Percentiles rank a stretch among this genome's conserved stretches.
phyloP scores from a whole-genome alignment of 1,140 invertebrate genomes.

The Drosophila bocki region DNA sequence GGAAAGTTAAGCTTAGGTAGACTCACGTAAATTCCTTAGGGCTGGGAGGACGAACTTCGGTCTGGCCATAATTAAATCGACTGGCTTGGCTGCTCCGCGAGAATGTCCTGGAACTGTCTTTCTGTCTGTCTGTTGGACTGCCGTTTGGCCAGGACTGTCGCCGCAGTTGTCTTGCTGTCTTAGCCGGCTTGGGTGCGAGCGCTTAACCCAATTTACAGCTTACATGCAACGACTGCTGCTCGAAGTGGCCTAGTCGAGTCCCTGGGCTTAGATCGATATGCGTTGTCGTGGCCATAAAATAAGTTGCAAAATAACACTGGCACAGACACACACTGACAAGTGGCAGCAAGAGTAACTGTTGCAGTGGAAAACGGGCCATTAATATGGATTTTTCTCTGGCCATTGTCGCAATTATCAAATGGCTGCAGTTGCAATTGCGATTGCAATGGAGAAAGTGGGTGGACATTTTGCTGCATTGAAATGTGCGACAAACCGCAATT shows the following conservation, averaged over 20 bases:
- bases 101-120: conserved; percentile 47
- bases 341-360: conserved; percentile 30
- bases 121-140: neutral
- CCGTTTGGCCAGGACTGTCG: conserved; percentile 25
- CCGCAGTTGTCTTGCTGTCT: conserved; percentile 39
- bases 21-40: conserved; percentile 32
- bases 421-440: conserved; percentile 39
- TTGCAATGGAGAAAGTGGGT: conserved; percentile 36
- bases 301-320: conserved; percentile 23
- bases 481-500: conserved; percentile 68
- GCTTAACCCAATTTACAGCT: conserved; percentile 72
- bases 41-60: conserved; percentile 27
- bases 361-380: conserved; percentile 48
- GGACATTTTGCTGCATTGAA: conserved; percentile 69
- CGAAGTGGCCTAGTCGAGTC: conserved; percentile 38
- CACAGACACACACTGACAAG: conserved; percentile 2
- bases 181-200: conserved; percentile 29
- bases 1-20: conserved; percentile 46
- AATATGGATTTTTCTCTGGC: conserved; percentile 64
- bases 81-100: conserved; percentile 35
- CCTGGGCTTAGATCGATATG: conserved; percentile 62
- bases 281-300: conserved; percentile 68
- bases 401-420: conserved; percentile 69
- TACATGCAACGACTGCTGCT: conserved; percentile 39
- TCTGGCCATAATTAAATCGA: conserved; percentile 69